Evolutionary conservation across 2,113 vertebrate genomes (phyloP).

Genomic region (Phylloscopus whistleri): DNA sequence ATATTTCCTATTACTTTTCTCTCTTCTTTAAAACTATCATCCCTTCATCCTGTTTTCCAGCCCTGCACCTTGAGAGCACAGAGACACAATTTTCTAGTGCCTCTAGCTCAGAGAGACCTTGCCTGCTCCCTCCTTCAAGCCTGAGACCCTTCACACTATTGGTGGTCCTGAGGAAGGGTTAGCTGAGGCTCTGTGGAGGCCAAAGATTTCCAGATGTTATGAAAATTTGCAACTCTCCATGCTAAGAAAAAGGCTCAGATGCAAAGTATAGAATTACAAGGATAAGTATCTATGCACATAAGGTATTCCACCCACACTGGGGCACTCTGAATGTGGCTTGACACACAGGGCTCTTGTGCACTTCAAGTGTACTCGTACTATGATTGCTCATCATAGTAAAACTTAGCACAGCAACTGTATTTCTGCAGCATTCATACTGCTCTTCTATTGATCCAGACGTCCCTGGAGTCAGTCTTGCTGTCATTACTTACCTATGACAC

Average conservation of each 20-base stretch:
- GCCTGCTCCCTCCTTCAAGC: not conserved
- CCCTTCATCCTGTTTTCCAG: not conserved
- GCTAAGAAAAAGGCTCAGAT: not conserved
- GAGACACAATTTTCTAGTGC: not conserved
- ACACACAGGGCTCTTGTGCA: not conserved
- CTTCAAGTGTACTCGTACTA: not conserved
- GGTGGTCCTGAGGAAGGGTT: not conserved
- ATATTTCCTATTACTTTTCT: not conserved
- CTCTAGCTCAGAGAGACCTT: not conserved
- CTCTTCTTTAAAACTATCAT: not conserved
- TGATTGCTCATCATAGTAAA: not conserved
- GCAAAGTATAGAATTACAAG: not conserved
- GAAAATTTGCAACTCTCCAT: not conserved
- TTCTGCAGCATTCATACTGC: not conserved
- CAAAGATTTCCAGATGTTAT: not conserved
- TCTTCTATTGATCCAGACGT: not conserved
- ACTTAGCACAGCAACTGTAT: not conserved
- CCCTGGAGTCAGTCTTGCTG: not conserved
- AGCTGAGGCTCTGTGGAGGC: not conserved
- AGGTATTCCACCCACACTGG: not conserved
- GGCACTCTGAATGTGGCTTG: accelerated
- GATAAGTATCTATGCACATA: not conserved
- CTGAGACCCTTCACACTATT: not conserved
- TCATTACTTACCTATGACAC: not conserved
- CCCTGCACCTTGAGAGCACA: not conserved